These are phyloP conservation scores for Alca torda DNA, from an alignment of 2,797 vertebrate genomes.

Conservation along the genomic window DNA sequence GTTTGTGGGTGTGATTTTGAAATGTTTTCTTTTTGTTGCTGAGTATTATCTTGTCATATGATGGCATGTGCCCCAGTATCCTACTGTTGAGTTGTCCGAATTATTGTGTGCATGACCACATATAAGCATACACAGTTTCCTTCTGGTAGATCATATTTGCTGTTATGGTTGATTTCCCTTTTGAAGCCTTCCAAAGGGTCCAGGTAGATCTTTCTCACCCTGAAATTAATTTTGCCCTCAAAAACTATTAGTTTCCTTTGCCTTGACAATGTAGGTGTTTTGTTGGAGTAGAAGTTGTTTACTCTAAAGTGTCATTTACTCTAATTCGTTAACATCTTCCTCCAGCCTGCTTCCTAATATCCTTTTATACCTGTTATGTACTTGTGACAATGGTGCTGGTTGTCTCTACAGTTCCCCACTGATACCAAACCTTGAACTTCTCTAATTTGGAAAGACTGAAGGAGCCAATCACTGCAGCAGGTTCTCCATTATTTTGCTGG, in stretches of 20 bases:
- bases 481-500: not conserved
- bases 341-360: not conserved
- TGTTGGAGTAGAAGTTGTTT: not conserved
- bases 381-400: not conserved
- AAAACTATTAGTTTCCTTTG: not conserved
- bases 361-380: not conserved
- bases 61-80: not conserved
- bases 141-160: not conserved
- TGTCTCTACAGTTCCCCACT: not conserved
- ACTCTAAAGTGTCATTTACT: not conserved
- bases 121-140: not conserved
- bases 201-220: not conserved
- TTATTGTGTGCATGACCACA: not conserved
- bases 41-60: not conserved
- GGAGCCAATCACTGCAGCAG: not conserved
- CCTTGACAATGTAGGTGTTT: not conserved
- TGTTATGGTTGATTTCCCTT: not conserved
- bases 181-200: not conserved
- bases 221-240: not conserved
- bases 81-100: not conserved
- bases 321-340: not conserved
- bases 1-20: not conserved
- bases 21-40: not conserved
- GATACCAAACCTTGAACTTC: not conserved
- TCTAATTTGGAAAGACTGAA: not conserved